Evolutionary conservation across 2,797 vertebrate genomes (phyloP), one percentile per base, ranked within the genome.

Genomic region (Helicolenus hilgendorfi): DNA sequence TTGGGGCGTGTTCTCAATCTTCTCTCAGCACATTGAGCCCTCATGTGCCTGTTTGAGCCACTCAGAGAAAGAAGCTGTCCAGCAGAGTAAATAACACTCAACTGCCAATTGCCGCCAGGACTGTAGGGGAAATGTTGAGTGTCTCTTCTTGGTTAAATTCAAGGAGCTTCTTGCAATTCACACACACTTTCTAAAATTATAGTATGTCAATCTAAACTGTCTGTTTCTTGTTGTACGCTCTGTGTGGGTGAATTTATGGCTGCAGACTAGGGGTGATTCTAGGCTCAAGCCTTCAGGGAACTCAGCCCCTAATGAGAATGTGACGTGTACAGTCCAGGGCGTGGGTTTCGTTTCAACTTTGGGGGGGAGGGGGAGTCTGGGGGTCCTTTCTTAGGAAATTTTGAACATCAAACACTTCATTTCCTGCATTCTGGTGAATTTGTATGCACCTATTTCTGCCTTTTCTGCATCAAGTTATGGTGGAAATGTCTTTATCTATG

Each of bases 1-100:
- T 89, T 89, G 88, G 96, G 97, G 97, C 82, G 97, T 97, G 97
- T 96, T 95, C 95, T 92, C 96, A 97, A 98, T 98, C 97, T 96
- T 91, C 87, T 91, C 89, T 33, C 73, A 93, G 90, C 97, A 98
- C 94, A 96, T 96, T 96, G 95, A 94, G 85, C 31, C 77, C 35
- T 77, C 74, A 77, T 93, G 77, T 86, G 87, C 94, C 74, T 84
- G 86, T 93, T 69, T 84, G 81, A 86, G 90, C 80, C 63, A 84
- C 81, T 94, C 76, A 53, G 60, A 79, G 63, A 81, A 77, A 81
- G 79, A 86, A 73, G 63, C 79, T 59, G 76, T 75, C 77, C 77
- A 31, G 74, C 75, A 89, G 83, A 90, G 83, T 89, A 94, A 94
- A 95, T 89, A 94, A 91, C 86, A 91, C 85, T 86, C 69, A 93